phyloP scores from a whole-genome alignment of 2,113 vertebrate genomes.

The Corythornis madagascariensis region DNA sequence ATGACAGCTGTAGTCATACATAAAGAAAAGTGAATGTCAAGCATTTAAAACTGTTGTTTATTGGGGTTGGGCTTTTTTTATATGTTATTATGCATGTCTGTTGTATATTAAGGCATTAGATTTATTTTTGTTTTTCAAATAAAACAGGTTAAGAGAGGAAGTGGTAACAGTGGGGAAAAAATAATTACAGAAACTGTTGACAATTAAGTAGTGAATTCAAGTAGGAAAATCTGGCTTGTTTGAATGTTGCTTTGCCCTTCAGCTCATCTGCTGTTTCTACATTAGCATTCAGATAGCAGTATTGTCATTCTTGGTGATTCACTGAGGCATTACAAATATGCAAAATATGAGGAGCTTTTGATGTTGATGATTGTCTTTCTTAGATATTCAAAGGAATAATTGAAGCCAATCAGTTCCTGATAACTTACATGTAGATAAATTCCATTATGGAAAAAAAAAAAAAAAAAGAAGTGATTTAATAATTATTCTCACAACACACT shows the following conservation, averaged over 20 bases:
- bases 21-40: not conserved
- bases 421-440: constrained; percentile 59
- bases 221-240: constrained; percentile 40
- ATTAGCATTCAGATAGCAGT: constrained; percentile 70
- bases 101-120: not conserved
- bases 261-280: constrained; percentile 58
- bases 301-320: constrained; percentile 63
- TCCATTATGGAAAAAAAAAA: not conserved
- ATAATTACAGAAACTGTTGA: not conserved
- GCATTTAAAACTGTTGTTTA: not conserved
- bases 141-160: not conserved
- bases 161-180: not conserved
- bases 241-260: constrained; percentile 69
- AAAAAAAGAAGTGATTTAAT: not conserved
- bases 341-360: constrained; percentile 67
- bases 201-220: constrained; percentile 19
- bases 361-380: constrained; percentile 64
- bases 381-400: constrained; percentile 62
- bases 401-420: constrained; percentile 62
- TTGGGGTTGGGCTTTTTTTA: not conserved
- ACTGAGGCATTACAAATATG: constrained; percentile 73
- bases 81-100: not conserved
- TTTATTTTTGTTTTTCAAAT: not conserved
- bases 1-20: not conserved
- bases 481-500: constrained; percentile 29